These are phyloP conservation scores for Trichosurus vulpecula DNA, from an alignment of 2,797 vertebrate species.

Conservation along the genomic window DNA sequence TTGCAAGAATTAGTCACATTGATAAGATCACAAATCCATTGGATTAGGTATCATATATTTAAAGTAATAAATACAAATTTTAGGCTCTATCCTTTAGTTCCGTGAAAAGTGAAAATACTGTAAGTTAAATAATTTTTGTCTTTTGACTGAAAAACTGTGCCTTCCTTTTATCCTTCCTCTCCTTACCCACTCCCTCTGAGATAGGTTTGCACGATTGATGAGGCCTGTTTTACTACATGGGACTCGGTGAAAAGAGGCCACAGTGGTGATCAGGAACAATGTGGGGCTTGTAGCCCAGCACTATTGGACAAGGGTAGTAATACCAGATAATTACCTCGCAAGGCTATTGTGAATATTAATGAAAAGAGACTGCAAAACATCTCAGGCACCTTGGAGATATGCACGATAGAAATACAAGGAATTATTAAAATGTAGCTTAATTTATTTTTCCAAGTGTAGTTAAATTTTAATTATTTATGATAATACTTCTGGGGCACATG, in stretches of 20 bases:
- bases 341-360: neutral
- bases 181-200: neutral
- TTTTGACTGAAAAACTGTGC: neutral
- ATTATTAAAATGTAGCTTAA: neutral
- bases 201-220: neutral
- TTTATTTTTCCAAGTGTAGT: neutral
- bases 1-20: neutral
- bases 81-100: neutral
- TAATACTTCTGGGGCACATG: neutral
- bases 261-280: neutral
- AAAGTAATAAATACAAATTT: neutral
- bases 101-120: neutral
- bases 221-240: neutral
- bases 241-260: neutral
- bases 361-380: neutral
- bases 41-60: neutral
- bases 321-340: neutral
- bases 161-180: neutral
- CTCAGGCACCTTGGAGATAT: neutral
- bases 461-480: neutral
- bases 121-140: neutral
- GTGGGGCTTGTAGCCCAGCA: neutral
- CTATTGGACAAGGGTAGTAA: neutral
- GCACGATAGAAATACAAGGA: neutral
- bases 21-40: neutral